Evolutionary conservation across 1,140 invertebrate genomes (phyloP), one percentile per base, ranked within the genome.

Genomic region (Ostrea edulis): DNA sequence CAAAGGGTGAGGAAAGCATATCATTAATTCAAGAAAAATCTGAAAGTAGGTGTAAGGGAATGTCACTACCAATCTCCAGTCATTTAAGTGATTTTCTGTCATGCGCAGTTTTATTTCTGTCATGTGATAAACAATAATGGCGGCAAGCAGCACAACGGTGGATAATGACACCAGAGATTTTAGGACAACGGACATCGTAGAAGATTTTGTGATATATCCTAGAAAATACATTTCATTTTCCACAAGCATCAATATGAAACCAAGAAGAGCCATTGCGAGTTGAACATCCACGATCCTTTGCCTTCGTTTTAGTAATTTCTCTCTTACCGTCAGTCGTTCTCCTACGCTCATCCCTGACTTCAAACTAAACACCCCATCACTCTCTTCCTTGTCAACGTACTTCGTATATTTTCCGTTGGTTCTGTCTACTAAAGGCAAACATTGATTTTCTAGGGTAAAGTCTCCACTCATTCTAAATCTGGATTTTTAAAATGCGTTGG

Each of bases 211-310:
- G 14, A 77, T 77, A 11, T 12, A 77, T 77, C 68, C 68, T 11
- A 17, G 12, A 5, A 29, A 77, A 14, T 29, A 77, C 7, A 77
- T 14, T 77, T 77, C 68, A 25, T 77, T 77, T 35, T 77, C 68
- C 29, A 77, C 68, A 35, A 77, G 68, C 68, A 77, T 77, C 25
- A 77, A 9, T 77, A 77, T 17, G 11, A 77, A 77, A 8, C 68
- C 68, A 29, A 77, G 14, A 14, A 77, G 29, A 0, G 68, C 68
- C 68, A 29, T 29, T 14, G 11, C 7, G 2, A 77, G 9, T 25
- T 77, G 68, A 77, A 77, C 68, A 77, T 77, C 68, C 17, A 77
- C 68, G 11, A 77, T 77, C 29, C 14, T 35, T 25, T 25, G 35
- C 22, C 68, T 77, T 35, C 29, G 8, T 35, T 77, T 22, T 11